Evolutionary conservation across 2,113 vertebrate genomes (phyloP).

Genomic region (Macquaria ambigua): DNA sequence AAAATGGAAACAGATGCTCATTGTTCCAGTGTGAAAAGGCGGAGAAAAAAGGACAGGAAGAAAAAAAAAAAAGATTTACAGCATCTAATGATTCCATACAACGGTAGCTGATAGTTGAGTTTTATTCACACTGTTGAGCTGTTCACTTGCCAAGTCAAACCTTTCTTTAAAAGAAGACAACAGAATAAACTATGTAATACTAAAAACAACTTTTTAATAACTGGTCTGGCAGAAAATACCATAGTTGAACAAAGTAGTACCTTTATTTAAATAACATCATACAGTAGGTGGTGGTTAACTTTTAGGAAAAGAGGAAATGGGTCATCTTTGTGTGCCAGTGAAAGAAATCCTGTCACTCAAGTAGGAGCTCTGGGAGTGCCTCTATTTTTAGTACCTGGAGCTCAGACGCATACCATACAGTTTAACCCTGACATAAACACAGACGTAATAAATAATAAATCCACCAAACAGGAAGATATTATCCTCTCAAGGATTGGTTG

Average conservation of each 20-base stretch:
- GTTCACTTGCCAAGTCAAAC: conserved; percentile 8
- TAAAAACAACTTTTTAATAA: conserved; percentile 9
- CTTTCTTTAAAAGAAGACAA: conserved; percentile 7
- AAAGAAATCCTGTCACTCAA: conserved; percentile 82
- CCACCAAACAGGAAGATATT: conserved; percentile 70
- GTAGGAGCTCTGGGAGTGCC: conserved; percentile 68
- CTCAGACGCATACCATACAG: conserved; percentile 63
- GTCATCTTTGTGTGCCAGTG: conserved; percentile 70
- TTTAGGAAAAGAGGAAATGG: conserved; percentile 70
- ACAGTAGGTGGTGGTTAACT: conserved; percentile 21
- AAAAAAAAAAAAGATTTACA: conserved; percentile 60
- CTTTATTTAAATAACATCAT: conserved; percentile 33
- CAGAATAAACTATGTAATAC: not conserved
- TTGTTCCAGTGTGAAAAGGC: conserved; percentile 70
- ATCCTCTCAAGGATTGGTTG: conserved; percentile 66
- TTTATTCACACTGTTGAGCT: conserved; percentile 47
- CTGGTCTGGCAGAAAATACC: not conserved
- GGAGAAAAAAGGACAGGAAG: conserved; percentile 13
- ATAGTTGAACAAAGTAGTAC: not conserved
- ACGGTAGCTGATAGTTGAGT: conserved; percentile 57
- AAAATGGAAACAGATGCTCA: conserved; percentile 85
- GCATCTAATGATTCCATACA: conserved; percentile 67
- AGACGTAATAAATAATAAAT: conserved; percentile 79
- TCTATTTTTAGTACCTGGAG: conserved; percentile 82
- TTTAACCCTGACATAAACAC: conserved; percentile 74